Conservation (phyloP, 2,888 invertebrate species). For the Caenorhabditis macrosperma region DNA sequence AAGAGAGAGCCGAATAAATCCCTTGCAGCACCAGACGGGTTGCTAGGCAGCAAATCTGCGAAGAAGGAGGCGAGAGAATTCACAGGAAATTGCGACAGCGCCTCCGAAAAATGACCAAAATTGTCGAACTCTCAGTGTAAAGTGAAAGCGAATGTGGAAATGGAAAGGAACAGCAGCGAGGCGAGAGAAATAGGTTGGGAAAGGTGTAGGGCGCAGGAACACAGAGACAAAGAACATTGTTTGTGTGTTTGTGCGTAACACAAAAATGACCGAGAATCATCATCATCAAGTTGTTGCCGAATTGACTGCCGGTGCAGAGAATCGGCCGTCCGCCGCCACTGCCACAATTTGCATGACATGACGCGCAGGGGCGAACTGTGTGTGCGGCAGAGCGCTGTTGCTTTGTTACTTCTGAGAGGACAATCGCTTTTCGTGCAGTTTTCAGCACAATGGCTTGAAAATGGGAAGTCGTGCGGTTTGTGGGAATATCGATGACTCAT, state of each 20-base stretch:
- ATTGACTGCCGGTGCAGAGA: conserved; percentile 20
- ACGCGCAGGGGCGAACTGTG: not conserved
- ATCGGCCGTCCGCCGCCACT: not conserved
- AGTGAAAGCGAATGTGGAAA: conserved; percentile 5
- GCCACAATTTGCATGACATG: conserved; percentile 33
- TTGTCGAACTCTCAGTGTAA: conserved; percentile 4
- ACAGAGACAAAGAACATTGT: conserved; percentile 38
- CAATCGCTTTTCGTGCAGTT: conserved; percentile 1
- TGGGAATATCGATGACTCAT: no score
- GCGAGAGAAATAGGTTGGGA: not conserved
- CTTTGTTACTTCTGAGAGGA: not conserved
- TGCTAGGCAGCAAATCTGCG: conserved; percentile 40
- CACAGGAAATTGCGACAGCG: conserved; percentile 12
- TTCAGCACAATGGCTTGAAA: no score
- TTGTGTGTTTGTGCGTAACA: conserved; percentile 16
- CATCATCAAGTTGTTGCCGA: conserved; percentile 25
- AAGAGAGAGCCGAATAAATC: conserved; percentile 7
- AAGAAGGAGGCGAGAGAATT: not conserved
- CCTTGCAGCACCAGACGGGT: not conserved
- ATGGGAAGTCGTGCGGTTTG: no score
- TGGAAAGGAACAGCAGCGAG: conserved; percentile 8
- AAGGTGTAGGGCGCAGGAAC: conserved; percentile 10
- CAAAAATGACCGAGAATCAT: conserved; percentile 43
- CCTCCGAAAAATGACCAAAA: conserved; percentile 4
- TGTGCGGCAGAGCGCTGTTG: conserved; percentile 16